These are phyloP conservation scores for Diaprepes abbreviatus DNA, from an alignment of 2,888 invertebrate species.

Conservation along the genomic window DNA sequence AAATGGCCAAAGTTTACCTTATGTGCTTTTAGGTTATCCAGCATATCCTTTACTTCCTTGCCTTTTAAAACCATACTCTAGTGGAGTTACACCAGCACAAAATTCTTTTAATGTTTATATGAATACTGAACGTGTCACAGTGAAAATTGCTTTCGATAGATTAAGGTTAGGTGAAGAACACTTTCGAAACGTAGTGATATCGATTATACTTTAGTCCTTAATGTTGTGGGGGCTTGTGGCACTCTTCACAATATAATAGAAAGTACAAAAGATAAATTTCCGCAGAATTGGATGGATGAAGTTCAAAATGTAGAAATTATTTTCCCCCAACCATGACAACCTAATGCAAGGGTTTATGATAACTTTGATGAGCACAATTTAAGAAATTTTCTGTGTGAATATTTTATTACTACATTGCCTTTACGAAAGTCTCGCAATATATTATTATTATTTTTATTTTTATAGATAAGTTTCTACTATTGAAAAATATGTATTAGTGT, in stretches of 20 bases:
- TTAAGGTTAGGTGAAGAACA: slow-evolving; percentile 56
- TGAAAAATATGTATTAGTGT: too few relatives aligned
- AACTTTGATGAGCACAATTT: too few relatives aligned
- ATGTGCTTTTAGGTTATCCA: not conserved
- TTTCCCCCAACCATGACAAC: not conserved
- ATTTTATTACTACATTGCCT: too few relatives aligned
- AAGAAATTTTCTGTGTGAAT: too few relatives aligned
- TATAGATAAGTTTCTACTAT: too few relatives aligned
- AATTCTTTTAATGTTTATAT: slow-evolving; percentile 15
- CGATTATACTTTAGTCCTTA: slow-evolving; percentile 50
- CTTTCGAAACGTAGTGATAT: slow-evolving; percentile 53
- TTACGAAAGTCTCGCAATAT: too few relatives aligned
- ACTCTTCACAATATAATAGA: slow-evolving; percentile 34
- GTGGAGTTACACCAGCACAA: not conserved
- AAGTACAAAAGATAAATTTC: not conserved
- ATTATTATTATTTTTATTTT: too few relatives aligned
- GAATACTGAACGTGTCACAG: slow-evolving; percentile 22
- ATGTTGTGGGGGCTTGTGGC: slow-evolving; percentile 52
- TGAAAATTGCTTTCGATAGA: slow-evolving; percentile 57
- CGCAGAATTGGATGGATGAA: slow-evolving; percentile 3
- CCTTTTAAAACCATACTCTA: not conserved
- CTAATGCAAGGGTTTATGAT: too few relatives aligned
- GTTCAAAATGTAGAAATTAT: not conserved
- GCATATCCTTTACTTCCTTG: slow-evolving; percentile 17
- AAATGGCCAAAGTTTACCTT: not conserved